Base-by-base conservation (phyloP, 2,888 invertebrate species). In the Philaethria dido region DNA sequence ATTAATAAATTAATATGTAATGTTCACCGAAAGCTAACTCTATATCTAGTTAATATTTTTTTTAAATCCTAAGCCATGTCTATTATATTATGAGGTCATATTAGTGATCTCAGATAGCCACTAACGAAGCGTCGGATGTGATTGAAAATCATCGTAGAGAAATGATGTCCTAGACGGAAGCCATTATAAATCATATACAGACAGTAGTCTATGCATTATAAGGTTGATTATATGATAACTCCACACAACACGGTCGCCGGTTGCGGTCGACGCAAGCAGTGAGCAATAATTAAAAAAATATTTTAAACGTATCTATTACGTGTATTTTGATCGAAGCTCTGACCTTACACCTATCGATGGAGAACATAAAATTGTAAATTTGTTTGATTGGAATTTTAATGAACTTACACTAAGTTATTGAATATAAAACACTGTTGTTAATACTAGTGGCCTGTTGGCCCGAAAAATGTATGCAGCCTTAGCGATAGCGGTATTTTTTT, bases 121-220 rank as follows among this genome's bases (percentile, higher is more conserved):
- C 89, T 92, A 92, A 92, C 92, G 92, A 92, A 92, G 85, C 91
- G 83, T 89, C 89, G 85, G 85, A 88, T 91, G 85, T 92, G 92
- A 92, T 92, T 92, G 92, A 90, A 91, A 92, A 91, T 92, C 91
- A 91, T 89, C 88, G 85, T 81, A 80, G 82, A 88, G 89, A 83
- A 87, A 89, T 86, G 86, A 84, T 92, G 91, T 92, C 90, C 88
- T 89, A 89, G 84, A 86, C 92, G 89, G 91, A 89, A 92, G 90
- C 87, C 81, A 86, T 85, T 88, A 92, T 92, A 87, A 92, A 92
- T 92, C 92, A 92, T 86, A 75, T 74, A 70, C 74, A 74, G 88
- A 89, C 92, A 85, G 92, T 87, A 88, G 89, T 88, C 78, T 84
- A 89, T 90, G 86, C 90, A 90, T 92, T 92, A 90, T 89, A 87